Conservation (phyloP, 2,113 vertebrate species). For the Pungitius pungitius region DNA sequence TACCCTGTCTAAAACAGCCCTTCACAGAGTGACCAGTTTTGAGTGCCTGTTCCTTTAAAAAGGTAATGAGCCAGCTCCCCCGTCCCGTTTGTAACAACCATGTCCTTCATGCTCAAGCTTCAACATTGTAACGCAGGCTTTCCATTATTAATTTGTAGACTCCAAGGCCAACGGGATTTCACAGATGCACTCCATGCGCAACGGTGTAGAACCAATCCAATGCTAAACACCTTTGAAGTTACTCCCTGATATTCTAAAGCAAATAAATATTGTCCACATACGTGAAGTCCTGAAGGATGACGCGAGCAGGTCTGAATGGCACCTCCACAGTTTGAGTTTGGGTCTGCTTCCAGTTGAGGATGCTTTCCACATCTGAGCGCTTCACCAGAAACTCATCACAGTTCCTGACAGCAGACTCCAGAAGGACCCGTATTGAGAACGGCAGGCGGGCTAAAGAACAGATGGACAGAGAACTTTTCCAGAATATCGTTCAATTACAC, state of each 20-base stretch:
- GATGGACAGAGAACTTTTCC: background rate
- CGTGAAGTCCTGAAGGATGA: constrained; percentile 98
- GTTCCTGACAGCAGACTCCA: constrained; percentile 94
- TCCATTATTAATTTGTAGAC: background rate
- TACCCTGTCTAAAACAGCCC: too few relatives aligned
- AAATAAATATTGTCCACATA: constrained; percentile 71
- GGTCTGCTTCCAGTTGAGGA: constrained; percentile 90
- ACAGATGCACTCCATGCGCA: background rate
- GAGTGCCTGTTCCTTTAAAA: too few relatives aligned
- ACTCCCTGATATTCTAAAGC: background rate
- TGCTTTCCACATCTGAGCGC: constrained; percentile 89
- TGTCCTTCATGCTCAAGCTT: background rate
- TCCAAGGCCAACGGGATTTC: background rate
- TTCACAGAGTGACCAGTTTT: too few relatives aligned
- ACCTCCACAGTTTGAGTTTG: constrained; percentile 92
- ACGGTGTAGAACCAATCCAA: background rate
- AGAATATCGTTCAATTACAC: rapidly evolving
- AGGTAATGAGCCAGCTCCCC: too few relatives aligned
- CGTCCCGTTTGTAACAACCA: too few relatives aligned
- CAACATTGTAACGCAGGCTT: background rate
- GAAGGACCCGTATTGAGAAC: constrained; percentile 91
- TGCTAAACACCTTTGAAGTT: background rate
- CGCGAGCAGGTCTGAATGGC: constrained; percentile 93
- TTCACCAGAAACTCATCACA: constrained; percentile 96
- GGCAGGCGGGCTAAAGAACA: constrained; percentile 83